phyloP scores from a whole-genome alignment of 1,140 invertebrate species.

The Lysiphlebus fabarum region DNA sequence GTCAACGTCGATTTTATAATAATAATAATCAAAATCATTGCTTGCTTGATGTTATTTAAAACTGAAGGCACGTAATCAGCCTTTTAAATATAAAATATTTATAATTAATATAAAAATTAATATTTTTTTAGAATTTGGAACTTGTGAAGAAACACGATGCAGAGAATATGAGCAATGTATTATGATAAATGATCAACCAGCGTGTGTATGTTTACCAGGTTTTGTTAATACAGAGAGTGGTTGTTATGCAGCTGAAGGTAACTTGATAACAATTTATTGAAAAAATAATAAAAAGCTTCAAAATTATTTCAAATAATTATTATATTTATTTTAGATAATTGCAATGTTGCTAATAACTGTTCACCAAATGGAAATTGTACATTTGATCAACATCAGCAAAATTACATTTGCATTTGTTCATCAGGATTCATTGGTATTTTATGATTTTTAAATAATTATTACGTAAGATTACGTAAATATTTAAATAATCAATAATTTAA shows the following conservation, averaged over 20 bases:
- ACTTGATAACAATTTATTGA: conserved; percentile 12
- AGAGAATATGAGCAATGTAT: conserved; percentile 61
- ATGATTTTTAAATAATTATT: too few species aligned
- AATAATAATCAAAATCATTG: too few species aligned
- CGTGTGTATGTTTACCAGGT: conserved; percentile 60
- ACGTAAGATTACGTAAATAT: too few species aligned
- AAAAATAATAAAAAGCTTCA: not conserved
- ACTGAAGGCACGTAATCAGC: too few species aligned
- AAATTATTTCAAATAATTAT: not conserved
- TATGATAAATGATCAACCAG: conserved; percentile 50
- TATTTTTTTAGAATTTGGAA: conserved; percentile 37
- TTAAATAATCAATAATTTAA: not conserved
- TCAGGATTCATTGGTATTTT: conserved; percentile 62
- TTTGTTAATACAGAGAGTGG: conserved; percentile 61
- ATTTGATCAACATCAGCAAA: conserved; percentile 56
- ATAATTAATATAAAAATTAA: conserved; percentile 3
- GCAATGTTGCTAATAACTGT: conserved; percentile 66
- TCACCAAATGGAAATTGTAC: conserved; percentile 68
- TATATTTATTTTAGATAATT: conserved; percentile 47
- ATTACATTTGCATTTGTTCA: conserved; percentile 67
- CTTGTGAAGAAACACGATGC: conserved; percentile 58
- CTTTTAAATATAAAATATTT: too few species aligned
- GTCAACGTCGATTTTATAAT: too few species aligned
- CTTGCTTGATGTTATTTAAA: too few species aligned
- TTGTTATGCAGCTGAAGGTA: conserved; percentile 46